phyloP scores from a whole-genome alignment of 2,113 vertebrate species.

The Carlito syrichta region DNA sequence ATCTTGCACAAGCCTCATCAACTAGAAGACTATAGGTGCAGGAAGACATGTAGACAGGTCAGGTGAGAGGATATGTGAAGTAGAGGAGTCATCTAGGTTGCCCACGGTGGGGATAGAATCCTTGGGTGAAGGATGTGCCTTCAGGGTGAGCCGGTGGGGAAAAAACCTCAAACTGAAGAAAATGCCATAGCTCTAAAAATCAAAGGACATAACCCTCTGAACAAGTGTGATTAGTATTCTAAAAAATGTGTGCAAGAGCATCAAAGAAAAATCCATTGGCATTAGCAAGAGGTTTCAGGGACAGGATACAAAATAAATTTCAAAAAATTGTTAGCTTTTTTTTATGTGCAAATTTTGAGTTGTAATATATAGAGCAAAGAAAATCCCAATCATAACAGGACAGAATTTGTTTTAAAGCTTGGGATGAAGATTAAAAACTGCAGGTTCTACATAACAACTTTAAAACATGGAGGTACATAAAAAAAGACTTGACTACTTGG shows the following conservation, averaged over 20 bases:
- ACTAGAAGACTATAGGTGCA: neutral
- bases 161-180: neutral
- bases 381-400: conserved; percentile 22
- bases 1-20: neutral
- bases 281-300: neutral
- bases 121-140: neutral
- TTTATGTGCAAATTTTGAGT: neutral
- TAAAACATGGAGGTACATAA: neutral
- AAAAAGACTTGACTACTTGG: neutral
- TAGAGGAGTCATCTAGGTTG: neutral
- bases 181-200: neutral
- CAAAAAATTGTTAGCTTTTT: neutral
- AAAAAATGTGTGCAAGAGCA: neutral
- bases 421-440: neutral
- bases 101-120: neutral
- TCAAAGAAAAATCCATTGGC: conserved; percentile 6
- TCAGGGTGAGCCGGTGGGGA: neutral
- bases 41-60: neutral
- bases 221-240: neutral
- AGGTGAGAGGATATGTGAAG: neutral
- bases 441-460: neutral
- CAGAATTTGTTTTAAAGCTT: conserved; percentile 22
- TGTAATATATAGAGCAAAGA: conserved; percentile 33
- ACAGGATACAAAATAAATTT: conserved; percentile 34
- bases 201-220: neutral